Conservation (phyloP, 2,113 vertebrate species). For the Myanophis thanlyinensis region DNA sequence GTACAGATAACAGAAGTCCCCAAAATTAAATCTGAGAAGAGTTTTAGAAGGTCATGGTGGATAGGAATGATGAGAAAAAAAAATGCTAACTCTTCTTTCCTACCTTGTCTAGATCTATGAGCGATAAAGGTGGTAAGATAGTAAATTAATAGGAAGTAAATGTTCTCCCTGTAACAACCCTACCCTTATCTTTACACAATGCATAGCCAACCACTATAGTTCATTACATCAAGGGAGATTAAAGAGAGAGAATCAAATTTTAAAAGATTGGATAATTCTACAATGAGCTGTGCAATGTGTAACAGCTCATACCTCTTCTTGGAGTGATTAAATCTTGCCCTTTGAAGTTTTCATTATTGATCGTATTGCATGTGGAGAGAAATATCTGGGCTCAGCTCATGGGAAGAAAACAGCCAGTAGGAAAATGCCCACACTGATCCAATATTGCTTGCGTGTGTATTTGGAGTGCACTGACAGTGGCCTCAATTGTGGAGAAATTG, state of each 20-base stretch:
- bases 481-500: neutral
- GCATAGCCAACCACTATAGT: neutral
- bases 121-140: neutral
- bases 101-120: neutral
- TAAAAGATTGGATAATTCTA: neutral
- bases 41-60: neutral
- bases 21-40: neutral
- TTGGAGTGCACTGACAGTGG: neutral
- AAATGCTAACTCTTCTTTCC: neutral
- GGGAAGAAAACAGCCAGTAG: neutral
- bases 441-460: neutral
- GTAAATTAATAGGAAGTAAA: constrained; percentile 41
- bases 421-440: neutral
- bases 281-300: neutral
- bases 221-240: neutral
- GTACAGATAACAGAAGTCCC: neutral
- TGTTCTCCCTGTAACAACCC: neutral
- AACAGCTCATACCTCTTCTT: fast-evolving
- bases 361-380: neutral
- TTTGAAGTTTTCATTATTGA: neutral
- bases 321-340: neutral
- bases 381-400: neutral
- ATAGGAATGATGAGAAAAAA: neutral
- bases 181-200: neutral
- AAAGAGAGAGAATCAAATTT: neutral